These are phyloP conservation scores for Neogale vison DNA, from an alignment of 2,113 vertebrate genomes.

Conservation along the genomic window DNA sequence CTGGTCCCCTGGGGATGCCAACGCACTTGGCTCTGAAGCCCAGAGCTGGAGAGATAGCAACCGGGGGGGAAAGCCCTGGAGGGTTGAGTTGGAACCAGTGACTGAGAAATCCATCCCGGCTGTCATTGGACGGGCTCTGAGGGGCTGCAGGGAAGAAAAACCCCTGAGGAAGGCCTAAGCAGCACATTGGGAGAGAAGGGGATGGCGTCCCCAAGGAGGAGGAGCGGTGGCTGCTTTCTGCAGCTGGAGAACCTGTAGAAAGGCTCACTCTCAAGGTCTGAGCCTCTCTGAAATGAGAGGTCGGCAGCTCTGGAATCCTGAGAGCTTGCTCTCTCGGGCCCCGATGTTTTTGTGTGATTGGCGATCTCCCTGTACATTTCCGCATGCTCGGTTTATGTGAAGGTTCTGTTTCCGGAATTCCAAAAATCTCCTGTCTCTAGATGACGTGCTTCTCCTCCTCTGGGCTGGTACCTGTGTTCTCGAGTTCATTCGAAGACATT, in stretches of 20 bases:
- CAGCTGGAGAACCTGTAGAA: background rate
- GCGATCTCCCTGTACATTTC: background rate
- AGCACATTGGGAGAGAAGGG: background rate
- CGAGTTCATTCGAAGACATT: background rate
- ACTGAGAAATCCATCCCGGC: background rate
- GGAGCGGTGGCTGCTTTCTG: background rate
- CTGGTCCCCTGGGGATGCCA: too few species aligned
- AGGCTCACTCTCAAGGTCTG: background rate
- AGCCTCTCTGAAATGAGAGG: background rate
- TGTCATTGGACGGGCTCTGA: background rate
- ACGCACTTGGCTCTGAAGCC: background rate
- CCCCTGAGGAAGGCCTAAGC: background rate
- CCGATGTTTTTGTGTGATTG: background rate
- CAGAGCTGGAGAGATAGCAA: background rate
- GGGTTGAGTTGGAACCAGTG: background rate
- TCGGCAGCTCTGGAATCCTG: background rate
- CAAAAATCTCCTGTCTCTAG: background rate
- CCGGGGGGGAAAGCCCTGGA: background rate
- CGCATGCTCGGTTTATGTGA: background rate
- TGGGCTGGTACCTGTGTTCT: background rate
- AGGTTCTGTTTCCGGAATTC: background rate
- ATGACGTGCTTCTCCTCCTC: background rate
- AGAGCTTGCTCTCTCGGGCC: background rate
- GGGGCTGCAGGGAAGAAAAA: background rate
- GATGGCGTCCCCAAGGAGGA: background rate